Conservation (phyloP, 35 echinoderm and acorn worm species). For the Heliocidaris erythrogramma region DNA sequence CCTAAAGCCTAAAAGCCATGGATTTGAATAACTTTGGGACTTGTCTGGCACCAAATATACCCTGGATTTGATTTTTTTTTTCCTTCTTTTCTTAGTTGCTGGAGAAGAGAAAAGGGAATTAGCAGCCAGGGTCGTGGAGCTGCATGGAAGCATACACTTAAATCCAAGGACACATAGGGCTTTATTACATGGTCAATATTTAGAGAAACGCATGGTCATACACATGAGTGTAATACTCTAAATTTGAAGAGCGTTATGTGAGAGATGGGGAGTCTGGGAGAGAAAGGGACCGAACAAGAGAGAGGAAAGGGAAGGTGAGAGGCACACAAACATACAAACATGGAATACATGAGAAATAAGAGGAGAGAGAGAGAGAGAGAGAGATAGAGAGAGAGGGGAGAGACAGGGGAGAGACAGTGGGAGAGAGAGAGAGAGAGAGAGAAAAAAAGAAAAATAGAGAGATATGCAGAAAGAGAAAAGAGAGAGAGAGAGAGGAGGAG, state of each 20-base stretch:
- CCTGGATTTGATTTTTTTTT: neutral
- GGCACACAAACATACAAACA: neutral
- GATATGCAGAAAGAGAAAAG: too few species aligned
- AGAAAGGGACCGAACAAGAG: neutral
- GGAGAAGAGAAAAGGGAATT: neutral
- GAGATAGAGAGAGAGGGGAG: neutral
- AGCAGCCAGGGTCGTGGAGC: neutral
- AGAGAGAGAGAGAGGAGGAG: neutral
- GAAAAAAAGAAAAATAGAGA: neutral
- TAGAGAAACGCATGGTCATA: neutral
- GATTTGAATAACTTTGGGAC: neutral
- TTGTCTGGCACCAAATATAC: neutral
- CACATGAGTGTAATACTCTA: constrained; percentile 3
- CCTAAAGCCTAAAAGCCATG: too few species aligned
- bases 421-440: neutral
- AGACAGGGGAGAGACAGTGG: too few species aligned
- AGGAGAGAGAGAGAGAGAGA: too few species aligned
- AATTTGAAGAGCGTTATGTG: constrained; percentile 1
- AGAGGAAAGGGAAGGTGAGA: neutral
- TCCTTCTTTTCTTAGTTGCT: neutral
- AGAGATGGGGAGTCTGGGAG: neutral
- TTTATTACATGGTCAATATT: neutral
- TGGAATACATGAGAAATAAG: neutral
- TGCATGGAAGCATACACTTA: neutral
- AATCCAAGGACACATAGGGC: neutral